Evolutionary conservation across 2,888 invertebrate species (phyloP).

Genomic region (Andricus curvator): DNA sequence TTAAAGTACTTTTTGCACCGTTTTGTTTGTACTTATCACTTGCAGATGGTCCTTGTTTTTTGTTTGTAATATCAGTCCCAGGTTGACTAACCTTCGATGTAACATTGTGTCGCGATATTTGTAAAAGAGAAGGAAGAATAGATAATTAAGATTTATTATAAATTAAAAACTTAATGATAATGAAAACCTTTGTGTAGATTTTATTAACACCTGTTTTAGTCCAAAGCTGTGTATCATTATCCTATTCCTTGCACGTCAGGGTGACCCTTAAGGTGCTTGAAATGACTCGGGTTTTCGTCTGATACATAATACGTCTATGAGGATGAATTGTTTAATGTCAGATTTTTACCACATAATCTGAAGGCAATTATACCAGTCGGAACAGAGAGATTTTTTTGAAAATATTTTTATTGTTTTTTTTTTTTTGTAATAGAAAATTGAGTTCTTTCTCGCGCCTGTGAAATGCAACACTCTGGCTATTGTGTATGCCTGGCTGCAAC

Average conservation of each 20-base stretch:
- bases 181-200: conserved; percentile 25
- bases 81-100: conserved; percentile 37
- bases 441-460: too few species aligned
- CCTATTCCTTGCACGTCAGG: conserved; percentile 18
- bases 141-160: conserved; percentile 65
- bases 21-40: conserved; percentile 22
- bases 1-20: conserved; percentile 26
- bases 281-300: too few species aligned
- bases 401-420: too few species aligned
- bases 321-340: too few species aligned
- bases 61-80: conserved; percentile 18
- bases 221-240: not conserved
- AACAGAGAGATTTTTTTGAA: too few species aligned
- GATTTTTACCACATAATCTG: too few species aligned
- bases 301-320: too few species aligned
- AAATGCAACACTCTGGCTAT: too few species aligned
- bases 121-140: conserved; percentile 48
- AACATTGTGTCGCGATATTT: conserved; percentile 31
- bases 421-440: too few species aligned
- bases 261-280: too few species aligned
- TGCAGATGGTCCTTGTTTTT: conserved; percentile 11
- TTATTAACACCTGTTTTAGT: conserved; percentile 16
- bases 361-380: too few species aligned
- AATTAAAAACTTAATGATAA: conserved; percentile 53
- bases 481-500: too few species aligned